Conservation (phyloP, 64 coral and sea anemone genomes). For the Catalaphyllia jardinei region DNA sequence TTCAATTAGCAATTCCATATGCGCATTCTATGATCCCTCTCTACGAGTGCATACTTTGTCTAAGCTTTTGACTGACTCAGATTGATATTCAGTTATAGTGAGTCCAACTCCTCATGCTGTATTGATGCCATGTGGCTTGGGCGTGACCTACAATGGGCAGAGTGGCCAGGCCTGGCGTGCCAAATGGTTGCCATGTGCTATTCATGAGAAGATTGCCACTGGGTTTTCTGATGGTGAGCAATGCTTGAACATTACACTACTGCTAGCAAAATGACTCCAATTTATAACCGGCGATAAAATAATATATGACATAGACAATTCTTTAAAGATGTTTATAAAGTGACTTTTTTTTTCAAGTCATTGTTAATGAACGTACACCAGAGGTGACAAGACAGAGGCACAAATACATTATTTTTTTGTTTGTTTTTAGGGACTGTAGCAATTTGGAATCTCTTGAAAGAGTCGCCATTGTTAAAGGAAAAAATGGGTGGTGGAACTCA, state of each 20-base stretch:
- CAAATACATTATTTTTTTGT: too few species aligned
- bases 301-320: too few species aligned
- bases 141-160: constrained; percentile 59
- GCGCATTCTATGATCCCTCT: too few species aligned
- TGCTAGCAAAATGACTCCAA: too few species aligned
- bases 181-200: constrained; percentile 60
- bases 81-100: constrained; percentile 53
- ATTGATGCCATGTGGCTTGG: constrained; percentile 63
- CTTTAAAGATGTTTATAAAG: too few species aligned
- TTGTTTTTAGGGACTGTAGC: constrained; percentile 64
- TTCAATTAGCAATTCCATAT: too few species aligned
- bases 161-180: constrained; percentile 79
- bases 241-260: not conserved
- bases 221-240: constrained; percentile 86
- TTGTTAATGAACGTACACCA: too few species aligned
- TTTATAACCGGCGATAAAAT: too few species aligned
- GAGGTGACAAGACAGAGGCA: too few species aligned
- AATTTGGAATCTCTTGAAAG: constrained; percentile 75
- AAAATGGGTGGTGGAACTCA: not conserved
- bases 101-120: constrained; percentile 38
- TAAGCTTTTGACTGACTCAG: not conserved
- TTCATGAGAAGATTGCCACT: constrained; percentile 66
- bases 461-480: constrained; percentile 71
- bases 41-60: too few species aligned
- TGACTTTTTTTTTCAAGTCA: too few species aligned